Percentiles rank a stretch among this genome's conserved stretches.
Conservation (phyloP, 2,888 invertebrate genomes). For the Cerceris ruficornis region DNA sequence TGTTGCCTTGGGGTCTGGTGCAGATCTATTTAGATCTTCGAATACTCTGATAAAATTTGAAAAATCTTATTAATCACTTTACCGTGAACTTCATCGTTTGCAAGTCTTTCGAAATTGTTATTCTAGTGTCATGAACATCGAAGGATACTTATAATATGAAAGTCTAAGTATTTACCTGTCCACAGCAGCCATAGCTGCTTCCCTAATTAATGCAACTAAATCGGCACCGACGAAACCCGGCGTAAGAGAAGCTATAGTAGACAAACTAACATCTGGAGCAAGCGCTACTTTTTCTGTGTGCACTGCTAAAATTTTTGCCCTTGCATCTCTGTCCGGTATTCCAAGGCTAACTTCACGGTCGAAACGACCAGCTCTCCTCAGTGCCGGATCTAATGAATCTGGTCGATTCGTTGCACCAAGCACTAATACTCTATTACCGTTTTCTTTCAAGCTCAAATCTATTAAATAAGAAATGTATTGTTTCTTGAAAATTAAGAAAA, state of each 20-base stretch:
- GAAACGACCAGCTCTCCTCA: conserved; percentile 95
- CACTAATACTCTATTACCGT: conserved; percentile 88
- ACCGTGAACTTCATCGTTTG: background rate
- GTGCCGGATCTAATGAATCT: conserved; percentile 95
- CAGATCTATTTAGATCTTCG: conserved; percentile 74
- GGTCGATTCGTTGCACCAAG: conserved; percentile 98
- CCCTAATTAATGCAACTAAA: conserved; percentile 91
- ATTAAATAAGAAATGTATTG: conserved; percentile 3
- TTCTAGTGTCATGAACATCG: background rate
- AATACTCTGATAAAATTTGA: conserved; percentile 73
- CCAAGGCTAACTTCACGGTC: conserved; percentile 97
- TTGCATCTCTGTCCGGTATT: conserved; percentile 93
- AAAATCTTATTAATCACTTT: conserved; percentile 7
- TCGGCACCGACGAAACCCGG: conserved; percentile 99
- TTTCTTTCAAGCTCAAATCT: conserved; percentile 80
- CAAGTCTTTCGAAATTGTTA: background rate
- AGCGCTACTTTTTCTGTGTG: conserved; percentile 89
- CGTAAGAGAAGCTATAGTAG: conserved; percentile 90
- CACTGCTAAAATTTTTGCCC: conserved; percentile 89
- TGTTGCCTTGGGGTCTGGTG: conserved; percentile 51
- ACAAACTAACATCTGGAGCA: conserved; percentile 87
- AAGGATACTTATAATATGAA: background rate
- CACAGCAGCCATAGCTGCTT: conserved; percentile 94
- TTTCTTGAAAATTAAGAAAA: background rate
- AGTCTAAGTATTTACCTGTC: conserved; percentile 84